phyloP scores from a whole-genome alignment of 2,113 vertebrate species.

The Saccopteryx leptura region DNA sequence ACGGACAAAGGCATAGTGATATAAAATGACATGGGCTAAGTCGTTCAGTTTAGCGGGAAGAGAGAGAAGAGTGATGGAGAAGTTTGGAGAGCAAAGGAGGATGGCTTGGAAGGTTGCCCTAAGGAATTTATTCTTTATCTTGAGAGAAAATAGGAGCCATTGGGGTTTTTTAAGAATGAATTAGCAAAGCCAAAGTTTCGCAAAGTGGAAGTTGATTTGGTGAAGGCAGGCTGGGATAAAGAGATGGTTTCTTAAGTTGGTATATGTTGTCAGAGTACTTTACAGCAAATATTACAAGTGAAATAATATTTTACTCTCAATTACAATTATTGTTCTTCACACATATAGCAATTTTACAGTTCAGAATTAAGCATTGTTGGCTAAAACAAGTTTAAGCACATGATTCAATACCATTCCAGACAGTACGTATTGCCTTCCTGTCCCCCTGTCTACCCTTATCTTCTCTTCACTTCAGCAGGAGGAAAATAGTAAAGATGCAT shows the following conservation, averaged over 20 bases:
- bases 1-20: neutral
- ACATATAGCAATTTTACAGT: neutral
- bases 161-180: neutral
- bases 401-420: neutral
- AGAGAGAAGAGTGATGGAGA: neutral
- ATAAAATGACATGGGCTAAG: neutral
- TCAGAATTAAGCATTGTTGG: constrained; percentile 5
- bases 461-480: neutral
- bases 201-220: neutral
- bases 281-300: neutral
- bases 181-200: neutral
- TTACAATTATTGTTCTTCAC: neutral
- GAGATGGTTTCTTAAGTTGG: neutral
- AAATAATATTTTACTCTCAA: neutral
- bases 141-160: neutral
- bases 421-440: neutral
- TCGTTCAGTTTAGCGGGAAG: neutral
- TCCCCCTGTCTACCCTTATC: neutral
- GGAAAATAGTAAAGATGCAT: neutral
- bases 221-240: neutral
- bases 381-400: neutral
- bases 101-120: neutral
- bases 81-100: neutral
- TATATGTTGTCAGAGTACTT: neutral
- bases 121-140: neutral